phyloP scores from a whole-genome alignment of 2,797 vertebrate genomes.

The Momotus momota region DNA sequence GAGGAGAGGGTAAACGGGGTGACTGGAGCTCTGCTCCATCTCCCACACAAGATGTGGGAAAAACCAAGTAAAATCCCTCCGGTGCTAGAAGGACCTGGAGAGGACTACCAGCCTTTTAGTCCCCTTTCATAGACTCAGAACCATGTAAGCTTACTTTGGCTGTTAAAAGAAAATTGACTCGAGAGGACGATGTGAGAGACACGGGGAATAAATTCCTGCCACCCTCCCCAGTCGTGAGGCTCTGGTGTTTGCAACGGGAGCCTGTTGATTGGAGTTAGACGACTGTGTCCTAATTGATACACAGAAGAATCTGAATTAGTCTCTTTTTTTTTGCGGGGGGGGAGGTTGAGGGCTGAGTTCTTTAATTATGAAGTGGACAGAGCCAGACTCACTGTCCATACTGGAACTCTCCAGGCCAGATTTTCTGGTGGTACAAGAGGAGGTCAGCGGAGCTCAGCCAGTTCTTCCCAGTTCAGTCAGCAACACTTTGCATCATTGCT shows the following conservation, averaged over 20 bases:
- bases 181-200: not conserved
- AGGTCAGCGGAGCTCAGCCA: not conserved
- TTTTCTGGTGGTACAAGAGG: not conserved
- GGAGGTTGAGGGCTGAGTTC: not conserved
- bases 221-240: not conserved
- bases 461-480: not conserved
- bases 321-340: too few relatives aligned
- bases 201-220: not conserved
- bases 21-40: not conserved
- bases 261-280: not conserved
- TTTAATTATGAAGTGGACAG: not conserved
- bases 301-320: not conserved
- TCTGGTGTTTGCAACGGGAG: not conserved
- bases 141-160: not conserved
- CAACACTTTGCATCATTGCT: not conserved
- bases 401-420: not conserved
- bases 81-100: not conserved
- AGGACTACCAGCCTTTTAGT: not conserved
- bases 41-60: not conserved
- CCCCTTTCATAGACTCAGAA: not conserved
- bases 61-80: not conserved
- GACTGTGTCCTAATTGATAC: not conserved
- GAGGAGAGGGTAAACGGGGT: not conserved
- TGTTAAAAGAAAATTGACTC: not conserved
- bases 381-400: not conserved